Percentiles rank a stretch among this genome's conserved stretches.
Conservation (phyloP, 1,140 invertebrate species). For the Drosophila yakuba region DNA sequence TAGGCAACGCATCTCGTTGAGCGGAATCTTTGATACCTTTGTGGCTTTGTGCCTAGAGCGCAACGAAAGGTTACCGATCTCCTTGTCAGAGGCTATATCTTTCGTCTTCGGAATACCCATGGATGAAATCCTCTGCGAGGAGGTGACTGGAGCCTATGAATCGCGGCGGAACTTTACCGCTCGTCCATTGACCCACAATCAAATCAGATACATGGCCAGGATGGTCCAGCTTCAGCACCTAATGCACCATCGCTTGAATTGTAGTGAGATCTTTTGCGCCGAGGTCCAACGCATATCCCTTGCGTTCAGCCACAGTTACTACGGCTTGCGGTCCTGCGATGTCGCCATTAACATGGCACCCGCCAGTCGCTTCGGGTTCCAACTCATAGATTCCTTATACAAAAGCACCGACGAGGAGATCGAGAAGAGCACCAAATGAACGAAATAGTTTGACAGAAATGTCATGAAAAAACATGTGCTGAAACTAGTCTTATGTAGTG, state of each 20-base stretch:
- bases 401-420: not conserved
- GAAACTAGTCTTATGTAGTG: no score
- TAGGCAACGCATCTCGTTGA: conserved; percentile 35
- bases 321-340: conserved; percentile 1
- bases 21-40: conserved; percentile 54
- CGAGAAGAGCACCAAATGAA: not conserved
- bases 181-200: conserved; percentile 35
- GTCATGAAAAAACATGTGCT: no score
- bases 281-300: conserved; percentile 37
- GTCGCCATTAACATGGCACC: conserved; percentile 46
- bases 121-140: conserved; percentile 1
- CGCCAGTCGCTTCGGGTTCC: conserved; percentile 44
- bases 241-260: conserved; percentile 44
- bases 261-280: conserved; percentile 25
- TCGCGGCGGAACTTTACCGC: conserved; percentile 32
- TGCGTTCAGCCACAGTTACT: conserved; percentile 41
- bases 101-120: conserved; percentile 26
- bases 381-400: conserved; percentile 33
- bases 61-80: conserved; percentile 5
- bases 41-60: conserved; percentile 46
- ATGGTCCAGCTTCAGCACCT: conserved; percentile 48
- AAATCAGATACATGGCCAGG: conserved; percentile 46
- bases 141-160: conserved; percentile 34
- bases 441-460: no score
- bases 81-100: conserved; percentile 48